A percentile compares a stretch with the other conserved stretches of the same genome.
Evolutionary conservation across 2,888 invertebrate genomes (phyloP).

Genomic region (Spisula subtruncata): DNA sequence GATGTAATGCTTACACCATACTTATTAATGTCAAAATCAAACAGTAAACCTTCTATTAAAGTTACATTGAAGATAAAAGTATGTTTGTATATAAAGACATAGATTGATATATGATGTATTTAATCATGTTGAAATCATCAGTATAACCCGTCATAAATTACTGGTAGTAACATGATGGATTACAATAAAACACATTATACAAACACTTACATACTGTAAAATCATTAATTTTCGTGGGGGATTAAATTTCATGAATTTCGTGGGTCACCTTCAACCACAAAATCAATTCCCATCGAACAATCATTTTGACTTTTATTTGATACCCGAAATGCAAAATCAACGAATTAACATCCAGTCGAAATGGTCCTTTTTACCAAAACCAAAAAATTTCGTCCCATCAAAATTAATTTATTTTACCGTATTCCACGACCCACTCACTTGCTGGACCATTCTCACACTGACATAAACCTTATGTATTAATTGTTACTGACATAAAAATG

Average conservation of each 20-base stretch:
- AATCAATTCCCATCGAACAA: too few species aligned
- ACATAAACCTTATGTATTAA: neutral
- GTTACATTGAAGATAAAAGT: constrained; percentile 11
- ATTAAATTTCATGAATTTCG: too few species aligned
- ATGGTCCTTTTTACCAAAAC: too few species aligned
- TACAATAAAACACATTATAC: neutral
- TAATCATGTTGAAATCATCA: constrained; percentile 7
- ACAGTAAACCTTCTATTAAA: neutral
- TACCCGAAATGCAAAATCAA: too few species aligned
- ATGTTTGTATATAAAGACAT: neutral
- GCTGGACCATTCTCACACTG: neutral
- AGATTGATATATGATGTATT: neutral
- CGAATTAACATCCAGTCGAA: too few species aligned
- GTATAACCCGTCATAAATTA: neutral
- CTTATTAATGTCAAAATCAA: neutral
- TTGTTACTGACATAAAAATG: constrained; percentile 8
- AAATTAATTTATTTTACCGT: neutral
- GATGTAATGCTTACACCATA: neutral
- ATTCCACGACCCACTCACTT: neutral
- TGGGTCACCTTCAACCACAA: too few species aligned
- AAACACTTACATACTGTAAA: too few species aligned
- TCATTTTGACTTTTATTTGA: too few species aligned
- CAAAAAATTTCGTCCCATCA: too few species aligned
- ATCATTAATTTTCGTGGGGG: too few species aligned
- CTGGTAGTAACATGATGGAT: neutral